Percentiles rank a stretch among this genome's conserved stretches.
These are phyloP conservation scores for Apus apus DNA, from an alignment of 2,113 vertebrate genomes.

Conservation along the genomic window DNA sequence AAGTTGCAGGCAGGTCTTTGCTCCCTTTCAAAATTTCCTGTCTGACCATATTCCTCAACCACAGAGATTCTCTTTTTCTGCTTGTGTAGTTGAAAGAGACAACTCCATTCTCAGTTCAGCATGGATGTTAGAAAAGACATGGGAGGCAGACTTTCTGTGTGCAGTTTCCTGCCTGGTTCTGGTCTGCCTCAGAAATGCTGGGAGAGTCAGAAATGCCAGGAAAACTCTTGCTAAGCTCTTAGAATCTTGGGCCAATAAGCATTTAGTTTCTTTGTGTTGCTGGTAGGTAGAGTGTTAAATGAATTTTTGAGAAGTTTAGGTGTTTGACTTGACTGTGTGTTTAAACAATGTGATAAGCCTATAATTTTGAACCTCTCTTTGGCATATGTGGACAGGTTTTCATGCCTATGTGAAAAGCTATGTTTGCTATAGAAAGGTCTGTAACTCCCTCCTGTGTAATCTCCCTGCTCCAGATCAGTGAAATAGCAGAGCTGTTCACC, in stretches of 20 bases:
- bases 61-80: background rate
- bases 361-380: background rate
- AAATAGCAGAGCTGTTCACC: background rate
- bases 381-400: background rate
- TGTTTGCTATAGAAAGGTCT: background rate
- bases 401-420: background rate
- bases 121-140: background rate
- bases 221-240: background rate
- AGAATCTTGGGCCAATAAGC: background rate
- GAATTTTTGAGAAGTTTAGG: background rate
- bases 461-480: background rate
- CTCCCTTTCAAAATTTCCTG: background rate
- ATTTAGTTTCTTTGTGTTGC: background rate
- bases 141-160: background rate
- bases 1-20: background rate
- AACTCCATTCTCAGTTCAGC: background rate
- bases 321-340: background rate
- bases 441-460: background rate
- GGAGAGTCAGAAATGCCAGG: background rate
- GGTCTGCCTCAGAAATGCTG: background rate
- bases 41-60: background rate
- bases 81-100: accelerated
- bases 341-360: background rate
- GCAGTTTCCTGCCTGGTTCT: background rate
- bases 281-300: background rate